A percentile compares a stretch with the other conserved stretches of the same genome.
These are phyloP conservation scores for Rhinatrema bivittatum DNA, from an alignment of 2,797 vertebrate genomes.

Conservation along the genomic window DNA sequence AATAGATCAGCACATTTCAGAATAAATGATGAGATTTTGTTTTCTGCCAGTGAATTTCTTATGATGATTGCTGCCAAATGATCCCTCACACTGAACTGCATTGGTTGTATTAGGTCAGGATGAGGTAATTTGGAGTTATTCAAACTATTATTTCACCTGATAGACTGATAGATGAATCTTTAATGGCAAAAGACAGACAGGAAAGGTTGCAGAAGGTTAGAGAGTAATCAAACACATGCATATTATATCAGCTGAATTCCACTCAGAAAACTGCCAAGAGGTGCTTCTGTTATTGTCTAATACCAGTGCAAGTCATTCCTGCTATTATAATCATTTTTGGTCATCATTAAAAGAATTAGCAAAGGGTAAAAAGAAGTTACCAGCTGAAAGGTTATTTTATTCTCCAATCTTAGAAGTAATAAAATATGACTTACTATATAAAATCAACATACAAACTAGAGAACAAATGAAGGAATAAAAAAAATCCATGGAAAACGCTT, in stretches of 20 bases:
- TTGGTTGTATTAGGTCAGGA: constrained; percentile 36
- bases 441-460: constrained; percentile 11
- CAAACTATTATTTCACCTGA: constrained; percentile 41
- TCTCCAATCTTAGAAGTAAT: constrained; percentile 21
- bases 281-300: constrained; percentile 29
- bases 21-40: not conserved
- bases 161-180: constrained; percentile 46
- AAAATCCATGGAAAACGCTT: not conserved
- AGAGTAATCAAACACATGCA: constrained; percentile 53
- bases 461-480: constrained; percentile 14
- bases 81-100: constrained; percentile 1
- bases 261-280: constrained; percentile 38
- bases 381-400: constrained; percentile 29
- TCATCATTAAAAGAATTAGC: constrained; percentile 40
- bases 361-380: constrained; percentile 27
- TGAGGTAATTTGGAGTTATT: constrained; percentile 34
- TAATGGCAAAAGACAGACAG: constrained; percentile 49
- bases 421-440: constrained; percentile 16
- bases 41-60: not conserved
- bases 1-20: not conserved
- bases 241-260: constrained; percentile 48
- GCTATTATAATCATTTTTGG: constrained; percentile 46
- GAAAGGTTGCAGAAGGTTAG: constrained; percentile 53
- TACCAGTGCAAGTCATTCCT: constrained; percentile 21
- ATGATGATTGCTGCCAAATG: constrained; percentile 9